phyloP scores from a whole-genome alignment of 2,113 vertebrate species.

The Cyprinodon brontotheroides region DNA sequence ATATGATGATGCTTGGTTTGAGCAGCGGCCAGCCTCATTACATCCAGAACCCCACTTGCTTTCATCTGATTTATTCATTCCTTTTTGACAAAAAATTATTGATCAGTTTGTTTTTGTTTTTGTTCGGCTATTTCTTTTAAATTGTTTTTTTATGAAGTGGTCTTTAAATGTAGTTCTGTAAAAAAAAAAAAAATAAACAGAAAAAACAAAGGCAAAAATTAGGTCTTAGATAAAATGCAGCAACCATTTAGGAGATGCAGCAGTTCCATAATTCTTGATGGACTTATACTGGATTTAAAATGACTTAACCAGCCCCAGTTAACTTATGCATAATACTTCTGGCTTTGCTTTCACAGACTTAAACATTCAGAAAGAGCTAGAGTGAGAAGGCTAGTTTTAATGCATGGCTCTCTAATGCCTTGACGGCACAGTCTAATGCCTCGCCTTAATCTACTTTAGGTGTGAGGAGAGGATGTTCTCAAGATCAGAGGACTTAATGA shows the following conservation, averaged over 20 bases:
- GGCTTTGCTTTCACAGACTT: slow-evolving; percentile 18
- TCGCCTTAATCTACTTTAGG: slow-evolving; percentile 65
- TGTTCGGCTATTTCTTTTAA: no score
- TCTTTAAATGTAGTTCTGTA: neutral
- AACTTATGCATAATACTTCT: neutral
- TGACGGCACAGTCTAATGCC: slow-evolving; percentile 44
- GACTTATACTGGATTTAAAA: slow-evolving; percentile 22
- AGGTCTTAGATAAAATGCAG: neutral
- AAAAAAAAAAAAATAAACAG: neutral
- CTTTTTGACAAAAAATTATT: neutral
- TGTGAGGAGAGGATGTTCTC: slow-evolving; percentile 59
- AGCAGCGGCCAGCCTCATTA: neutral
- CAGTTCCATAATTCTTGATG: neutral
- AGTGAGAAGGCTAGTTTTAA: slow-evolving; percentile 53
- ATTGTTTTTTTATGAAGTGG: neutral
- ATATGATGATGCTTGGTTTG: neutral
- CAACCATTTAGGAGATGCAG: slow-evolving; percentile 13
- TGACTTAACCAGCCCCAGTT: slow-evolving; percentile 3
- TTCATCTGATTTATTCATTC: neutral
- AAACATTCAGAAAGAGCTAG: slow-evolving; percentile 21
- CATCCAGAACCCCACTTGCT: neutral
- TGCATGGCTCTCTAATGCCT: slow-evolving; percentile 53
- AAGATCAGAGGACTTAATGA: slow-evolving; percentile 57
- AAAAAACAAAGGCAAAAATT: neutral
- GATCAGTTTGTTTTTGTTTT: neutral